Base-by-base conservation (phyloP, 2,113 vertebrate species). In the Platichthys stellatus region DNA sequence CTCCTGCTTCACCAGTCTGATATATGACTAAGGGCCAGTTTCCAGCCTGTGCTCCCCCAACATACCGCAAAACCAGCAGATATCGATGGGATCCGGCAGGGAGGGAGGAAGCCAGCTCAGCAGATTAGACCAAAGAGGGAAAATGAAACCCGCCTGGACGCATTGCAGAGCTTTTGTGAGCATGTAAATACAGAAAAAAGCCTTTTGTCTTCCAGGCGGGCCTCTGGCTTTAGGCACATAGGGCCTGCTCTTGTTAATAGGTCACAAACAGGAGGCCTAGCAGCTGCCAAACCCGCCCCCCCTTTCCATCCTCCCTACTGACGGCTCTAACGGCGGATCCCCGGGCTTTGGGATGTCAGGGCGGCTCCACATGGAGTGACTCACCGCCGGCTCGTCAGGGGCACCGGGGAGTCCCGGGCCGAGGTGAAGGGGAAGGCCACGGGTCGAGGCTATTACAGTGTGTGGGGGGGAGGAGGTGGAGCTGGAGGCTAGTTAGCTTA, bases 231-330 rank as follows among this genome's bases (percentile, higher is more conserved):
- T 80, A 78, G 85, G 81, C 85, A 62, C 77, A 71, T 71, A 74
- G 77, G 84, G 85, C 72, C 88, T 81, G 43, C 84, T 85, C 76
- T 84, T 84, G 83, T 89, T 77, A 80, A 74, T 62, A 69, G 84
- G 86, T 88, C 80, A 86, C 49, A 89, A 81, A 83, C 84, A 81
- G 68, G 84, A 82, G 89, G 86, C 89, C 90, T 60, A 40, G 71
- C 74, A 65, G 74, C 82, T 74, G 81, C 77, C 64, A 84, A 72
- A 85, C 63, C 67, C 7, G 3, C 31, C 35, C 18, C 20, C 21
- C 12, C 2, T 31, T 47, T 23, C 58, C 6, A 35, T 49, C 45
- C 45, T 6, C 61, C 53, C 13, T n/a, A 5, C 65, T 23, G 23
- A 47, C 43, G 31, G 45, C 51, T 74, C 26, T 38, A 51, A 61